A percentile compares a stretch with the other conserved stretches of the same genome.
Conservation (phyloP, 2,797 vertebrate genomes). For the Xenopus petersii region DNA sequence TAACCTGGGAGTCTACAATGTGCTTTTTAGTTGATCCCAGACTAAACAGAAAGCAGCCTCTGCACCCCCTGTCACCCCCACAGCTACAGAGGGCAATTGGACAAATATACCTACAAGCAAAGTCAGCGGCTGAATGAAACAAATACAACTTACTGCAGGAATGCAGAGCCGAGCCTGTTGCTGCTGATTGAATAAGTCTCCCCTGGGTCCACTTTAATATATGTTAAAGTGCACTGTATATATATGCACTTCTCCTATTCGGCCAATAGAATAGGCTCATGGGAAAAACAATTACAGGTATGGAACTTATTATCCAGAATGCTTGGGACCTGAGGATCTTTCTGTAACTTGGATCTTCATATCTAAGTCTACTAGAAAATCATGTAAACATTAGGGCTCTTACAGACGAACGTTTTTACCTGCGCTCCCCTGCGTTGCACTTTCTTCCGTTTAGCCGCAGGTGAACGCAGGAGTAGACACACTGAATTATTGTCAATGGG, state of each 20-base stretch:
- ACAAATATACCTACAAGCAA: conserved; percentile 1
- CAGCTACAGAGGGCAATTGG: not conserved
- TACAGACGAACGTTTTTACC: too few species aligned
- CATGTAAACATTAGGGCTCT: too few species aligned
- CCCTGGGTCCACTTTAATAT: not conserved
- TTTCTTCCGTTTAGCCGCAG: too few species aligned
- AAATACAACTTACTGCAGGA: conserved; percentile 32
- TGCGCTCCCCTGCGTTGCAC: too few species aligned
- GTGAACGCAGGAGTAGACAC: too few species aligned
- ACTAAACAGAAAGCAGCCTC: not conserved
- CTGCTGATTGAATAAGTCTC: conserved; percentile 22
- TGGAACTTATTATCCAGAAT: too few species aligned
- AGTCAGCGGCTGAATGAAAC: conserved; percentile 19
- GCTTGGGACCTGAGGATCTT: too few species aligned
- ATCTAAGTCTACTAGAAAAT: too few species aligned
- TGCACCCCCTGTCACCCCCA: not conserved
- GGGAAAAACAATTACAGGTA: too few species aligned
- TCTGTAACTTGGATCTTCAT: too few species aligned
- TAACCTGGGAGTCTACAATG: conserved; percentile 24
- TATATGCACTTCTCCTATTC: not conserved
- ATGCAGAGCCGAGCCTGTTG: conserved; percentile 39
- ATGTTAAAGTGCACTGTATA: too few species aligned
- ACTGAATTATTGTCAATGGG: too few species aligned
- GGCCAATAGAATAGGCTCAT: not conserved
- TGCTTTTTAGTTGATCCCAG: not conserved